Percentiles rank a stretch among this genome's conserved stretches.
phyloP scores from a whole-genome alignment of 2,888 invertebrate genomes.

The Agrotis puta region DNA sequence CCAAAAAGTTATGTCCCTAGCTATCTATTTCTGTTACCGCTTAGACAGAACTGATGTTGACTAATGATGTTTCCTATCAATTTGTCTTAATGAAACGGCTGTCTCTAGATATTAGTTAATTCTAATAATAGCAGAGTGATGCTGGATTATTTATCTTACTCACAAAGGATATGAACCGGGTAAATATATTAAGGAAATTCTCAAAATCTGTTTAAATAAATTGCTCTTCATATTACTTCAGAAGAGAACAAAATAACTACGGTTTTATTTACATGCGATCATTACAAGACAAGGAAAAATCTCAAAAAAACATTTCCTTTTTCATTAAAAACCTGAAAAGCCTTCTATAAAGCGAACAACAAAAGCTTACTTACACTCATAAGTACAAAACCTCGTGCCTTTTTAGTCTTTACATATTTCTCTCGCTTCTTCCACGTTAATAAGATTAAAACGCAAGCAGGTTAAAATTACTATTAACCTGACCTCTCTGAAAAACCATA shows the following conservation, averaged over 20 bases:
- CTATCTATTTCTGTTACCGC: slow-evolving; percentile 29
- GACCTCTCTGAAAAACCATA: too few species aligned
- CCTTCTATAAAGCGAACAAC: not conserved
- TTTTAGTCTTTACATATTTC: not conserved
- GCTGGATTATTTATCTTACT: slow-evolving; percentile 30
- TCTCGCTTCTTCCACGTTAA: not conserved
- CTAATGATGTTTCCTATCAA: slow-evolving; percentile 32
- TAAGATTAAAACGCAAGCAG: too few species aligned
- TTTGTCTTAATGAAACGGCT: slow-evolving; percentile 43
- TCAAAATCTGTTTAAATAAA: slow-evolving; percentile 20
- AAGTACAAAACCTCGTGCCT: not conserved
- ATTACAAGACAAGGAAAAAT: slow-evolving; percentile 22
- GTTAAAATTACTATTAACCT: too few species aligned
- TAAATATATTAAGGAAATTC: slow-evolving; percentile 4
- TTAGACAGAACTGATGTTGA: slow-evolving; percentile 37
- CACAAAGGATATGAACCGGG: slow-evolving; percentile 2
- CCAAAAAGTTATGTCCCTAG: slow-evolving; percentile 7
- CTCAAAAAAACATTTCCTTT: not conserved
- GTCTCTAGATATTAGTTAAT: slow-evolving; percentile 14
- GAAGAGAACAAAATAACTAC: not conserved
- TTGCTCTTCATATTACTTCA: slow-evolving; percentile 18
- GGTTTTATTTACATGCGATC: slow-evolving; percentile 33
- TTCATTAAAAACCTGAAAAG: slow-evolving; percentile 19
- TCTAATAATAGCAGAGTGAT: slow-evolving; percentile 16
- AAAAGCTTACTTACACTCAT: not conserved